Conservation (phyloP, 2,888 invertebrate species). For the Ceraclea dissimilis region DNA sequence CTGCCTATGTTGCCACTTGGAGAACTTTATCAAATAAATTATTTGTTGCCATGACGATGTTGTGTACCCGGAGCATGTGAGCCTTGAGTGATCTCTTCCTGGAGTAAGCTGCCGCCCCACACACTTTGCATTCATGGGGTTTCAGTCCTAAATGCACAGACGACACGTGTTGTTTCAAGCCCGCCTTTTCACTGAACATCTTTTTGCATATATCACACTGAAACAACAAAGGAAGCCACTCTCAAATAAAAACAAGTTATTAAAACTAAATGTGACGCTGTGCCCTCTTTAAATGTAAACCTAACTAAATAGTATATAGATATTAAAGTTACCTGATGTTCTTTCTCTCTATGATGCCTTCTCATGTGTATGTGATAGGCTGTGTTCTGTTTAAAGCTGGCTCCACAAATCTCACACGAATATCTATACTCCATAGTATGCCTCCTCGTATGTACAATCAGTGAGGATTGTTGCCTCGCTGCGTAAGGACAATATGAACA, state of each 20-base stretch:
- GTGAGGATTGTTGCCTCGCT: constrained; percentile 1
- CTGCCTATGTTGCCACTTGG: neutral
- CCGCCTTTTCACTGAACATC: neutral
- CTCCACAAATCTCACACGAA: constrained; percentile 8
- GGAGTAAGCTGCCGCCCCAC: neutral
- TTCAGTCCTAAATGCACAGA: neutral
- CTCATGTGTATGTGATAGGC: neutral
- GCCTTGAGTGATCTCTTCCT: neutral
- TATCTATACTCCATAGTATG: constrained; percentile 10
- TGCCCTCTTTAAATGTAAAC: too few relatives aligned
- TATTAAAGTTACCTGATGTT: neutral
- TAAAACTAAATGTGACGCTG: neutral
- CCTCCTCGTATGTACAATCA: constrained; percentile 6
- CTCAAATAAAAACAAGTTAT: neutral
- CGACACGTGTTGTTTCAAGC: neutral
- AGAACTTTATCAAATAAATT: neutral
- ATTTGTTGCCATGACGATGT: neutral
- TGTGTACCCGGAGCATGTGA: neutral
- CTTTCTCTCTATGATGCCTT: neutral
- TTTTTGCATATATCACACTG: neutral
- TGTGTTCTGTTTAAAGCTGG: neutral
- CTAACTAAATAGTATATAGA: too few relatives aligned
- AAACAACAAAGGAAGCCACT: neutral
- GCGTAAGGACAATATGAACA: constrained; percentile 10
- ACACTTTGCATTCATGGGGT: neutral